Evolutionary conservation across 2,888 invertebrate species (phyloP).

Genomic region (Hypomecis punctinalis): DNA sequence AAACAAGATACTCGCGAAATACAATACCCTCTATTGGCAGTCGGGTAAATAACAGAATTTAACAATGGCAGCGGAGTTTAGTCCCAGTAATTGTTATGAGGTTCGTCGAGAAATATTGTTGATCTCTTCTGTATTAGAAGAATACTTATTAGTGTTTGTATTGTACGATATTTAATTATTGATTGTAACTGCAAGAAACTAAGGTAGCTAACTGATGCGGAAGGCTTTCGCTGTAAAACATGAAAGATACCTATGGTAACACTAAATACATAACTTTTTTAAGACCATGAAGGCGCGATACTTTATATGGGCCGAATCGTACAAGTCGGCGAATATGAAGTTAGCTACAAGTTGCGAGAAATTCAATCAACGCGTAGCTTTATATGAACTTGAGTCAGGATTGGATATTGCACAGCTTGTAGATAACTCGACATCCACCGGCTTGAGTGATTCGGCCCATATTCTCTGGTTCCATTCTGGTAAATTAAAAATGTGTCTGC

Average conservation of each 20-base stretch:
- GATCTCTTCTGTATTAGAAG: conserved; percentile 46
- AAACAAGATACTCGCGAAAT: too few relatives aligned
- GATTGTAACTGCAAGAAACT: conserved; percentile 6
- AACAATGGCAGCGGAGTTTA: conserved; percentile 14
- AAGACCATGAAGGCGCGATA: too few relatives aligned
- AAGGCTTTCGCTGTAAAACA: not conserved
- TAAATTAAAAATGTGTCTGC: too few relatives aligned
- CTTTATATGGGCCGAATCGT: too few relatives aligned
- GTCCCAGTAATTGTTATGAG: conserved; percentile 20
- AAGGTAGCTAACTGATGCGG: not conserved
- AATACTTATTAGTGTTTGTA: conserved; percentile 17
- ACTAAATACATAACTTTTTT: not conserved
- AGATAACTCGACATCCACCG: too few relatives aligned
- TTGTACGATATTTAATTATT: conserved; percentile 1
- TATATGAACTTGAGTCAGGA: too few relatives aligned
- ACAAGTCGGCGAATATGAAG: too few relatives aligned
- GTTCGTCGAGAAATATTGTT: conserved; percentile 43
- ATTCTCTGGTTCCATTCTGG: too few relatives aligned
- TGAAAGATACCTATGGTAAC: not conserved
- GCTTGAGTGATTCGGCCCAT: too few relatives aligned
- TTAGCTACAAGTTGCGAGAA: too few relatives aligned
- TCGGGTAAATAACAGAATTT: not conserved
- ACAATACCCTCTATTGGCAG: not conserved
- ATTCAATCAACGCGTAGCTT: too few relatives aligned
- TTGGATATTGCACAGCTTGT: too few relatives aligned